Evolutionary conservation across 2,113 vertebrate genomes (phyloP), one percentile per base, ranked within the genome.

Genomic region (Chloebia gouldiae): DNA sequence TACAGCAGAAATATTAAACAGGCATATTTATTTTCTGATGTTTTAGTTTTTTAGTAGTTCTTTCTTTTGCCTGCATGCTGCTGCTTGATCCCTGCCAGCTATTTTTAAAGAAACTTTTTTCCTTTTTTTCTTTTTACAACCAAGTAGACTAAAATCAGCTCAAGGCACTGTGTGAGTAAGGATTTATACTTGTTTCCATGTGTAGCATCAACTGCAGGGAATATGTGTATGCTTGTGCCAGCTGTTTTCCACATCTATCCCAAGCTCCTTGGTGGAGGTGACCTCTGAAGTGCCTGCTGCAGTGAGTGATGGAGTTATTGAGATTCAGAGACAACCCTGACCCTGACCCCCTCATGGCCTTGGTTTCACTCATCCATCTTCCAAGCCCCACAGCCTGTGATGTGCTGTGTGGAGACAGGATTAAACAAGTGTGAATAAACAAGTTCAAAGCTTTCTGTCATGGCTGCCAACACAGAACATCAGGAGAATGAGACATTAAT

Each of bases 351-450:
- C 95, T 97, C 18, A 1, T 97, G 97, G 94, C 97, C 97, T 96
- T 97, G 89, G 84, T 89, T 97, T 72, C 94, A 91, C 88, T 97
- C 98, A 98, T 98, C 97, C 97, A 97, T 98, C 98, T 98, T 98
- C 95, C 97, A 91, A 97, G 97, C 94, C 80, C 96, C 96, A 95
- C 96, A 95, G 96, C 71, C 97, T 94, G 95, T 82, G 93, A 96
- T 94, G 95, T 93, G 96, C 87, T 93, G 57, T 94, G 81, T 94
- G 96, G 96, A 98, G 95, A 97, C 92, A 96, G 96, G 96, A 98
- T 98, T 98, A 98, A 98, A 97, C 92, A 97, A 97, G 98, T 98
- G 98, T 98, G 98, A 98, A 98, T 98, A 98, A 98, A 98, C 97
- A 98, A 98, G 98, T 98, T 98, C 96, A 98, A 96, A 96, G 97